Base-by-base conservation (phyloP, 30 jellyfish, hydroid and myxozoan genomes). In the Aurelia aurita complex sp. Pacific region DNA sequence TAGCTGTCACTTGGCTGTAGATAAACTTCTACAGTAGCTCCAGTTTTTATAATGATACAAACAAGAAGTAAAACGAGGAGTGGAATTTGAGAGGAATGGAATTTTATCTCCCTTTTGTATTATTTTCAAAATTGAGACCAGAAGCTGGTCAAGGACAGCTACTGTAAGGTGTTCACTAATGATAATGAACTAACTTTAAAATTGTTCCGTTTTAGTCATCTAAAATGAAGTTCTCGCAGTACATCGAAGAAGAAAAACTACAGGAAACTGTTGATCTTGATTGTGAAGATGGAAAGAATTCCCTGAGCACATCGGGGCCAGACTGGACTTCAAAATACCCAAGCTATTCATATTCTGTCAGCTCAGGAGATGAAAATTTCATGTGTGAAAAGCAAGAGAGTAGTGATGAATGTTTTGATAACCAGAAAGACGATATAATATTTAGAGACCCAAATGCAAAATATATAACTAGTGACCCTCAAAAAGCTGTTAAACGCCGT, bases 211-310 rank as follows among this genome's bases (percentile, higher is more conserved):
- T 38, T 40, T 35, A 81, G 90, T 34, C 66, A 11, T 62, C 60
- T 50, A 76, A 71, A 29, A 52, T 64, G 64, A 70, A 67, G 18
- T 84, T 84, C 38, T 35, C 29, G 10, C 76, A 84, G 29, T 84
- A 73, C 82, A 18, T 73, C 1, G 65, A 84, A 23, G 93, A 84
- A 74, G 92, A 82, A 71, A 61, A n/a, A 34, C n/a, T 52, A 43
- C 59, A 62, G 69, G 83, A 50, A 19, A 66, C 83, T 5, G 57
- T 67, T 2, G 69, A 29, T 8, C 51, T 10, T 19, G 67, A 69
- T 50, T 64, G 67, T 4, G 75, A 81, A 1, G 76, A 81, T 10
- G 76, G 57, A 15, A 68, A 67, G 80, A 29, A 18, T 0, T 35
- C 32, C 29, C 34, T 33, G 0, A 42, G 64, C 18, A 57, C 81